Percentiles rank a stretch among this genome's conserved stretches.
Evolutionary conservation across 2,113 vertebrate species (phyloP).

Genomic region (Laticauda colubrina): DNA sequence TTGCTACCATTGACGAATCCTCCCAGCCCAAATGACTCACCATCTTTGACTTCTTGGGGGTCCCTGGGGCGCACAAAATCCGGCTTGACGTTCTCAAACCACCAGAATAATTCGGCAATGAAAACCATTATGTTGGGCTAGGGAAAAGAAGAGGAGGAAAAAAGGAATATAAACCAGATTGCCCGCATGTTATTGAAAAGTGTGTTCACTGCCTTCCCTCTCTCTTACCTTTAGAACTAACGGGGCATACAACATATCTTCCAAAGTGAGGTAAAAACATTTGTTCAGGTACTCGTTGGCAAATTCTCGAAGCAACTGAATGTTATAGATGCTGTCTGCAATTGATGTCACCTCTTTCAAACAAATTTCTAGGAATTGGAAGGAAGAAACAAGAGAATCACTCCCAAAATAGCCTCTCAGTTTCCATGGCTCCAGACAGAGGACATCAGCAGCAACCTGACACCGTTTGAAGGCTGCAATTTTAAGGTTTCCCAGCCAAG

Average conservation of each 20-base stretch:
- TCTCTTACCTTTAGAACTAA: conserved; percentile 85
- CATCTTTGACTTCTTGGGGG: conserved; percentile 86
- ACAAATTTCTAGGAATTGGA: conserved; percentile 82
- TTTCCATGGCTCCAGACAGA: neutral
- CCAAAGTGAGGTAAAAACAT: conserved; percentile 87
- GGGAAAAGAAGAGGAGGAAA: neutral
- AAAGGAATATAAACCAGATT: neutral
- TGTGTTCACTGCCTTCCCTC: accelerated
- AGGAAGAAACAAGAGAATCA: neutral
- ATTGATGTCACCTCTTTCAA: conserved; percentile 89
- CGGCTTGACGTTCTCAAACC: conserved; percentile 92
- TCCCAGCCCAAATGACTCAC: conserved; percentile 59
- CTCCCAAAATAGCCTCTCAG: neutral
- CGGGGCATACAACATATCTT: conserved; percentile 91
- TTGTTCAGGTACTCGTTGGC: conserved; percentile 85
- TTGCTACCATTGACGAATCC: neutral
- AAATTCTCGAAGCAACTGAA: conserved; percentile 88
- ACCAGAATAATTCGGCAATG: conserved; percentile 96
- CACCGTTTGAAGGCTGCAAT: neutral
- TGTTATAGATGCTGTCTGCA: conserved; percentile 90
- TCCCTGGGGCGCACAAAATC: conserved; percentile 92
- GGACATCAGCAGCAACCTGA: neutral
- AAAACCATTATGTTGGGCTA: conserved; percentile 85
- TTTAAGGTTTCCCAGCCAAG: neutral
- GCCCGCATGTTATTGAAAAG: neutral